Percentiles rank a stretch among this genome's conserved stretches.
phyloP scores from a whole-genome alignment of 2,113 vertebrate species.

The Conger conger region DNA sequence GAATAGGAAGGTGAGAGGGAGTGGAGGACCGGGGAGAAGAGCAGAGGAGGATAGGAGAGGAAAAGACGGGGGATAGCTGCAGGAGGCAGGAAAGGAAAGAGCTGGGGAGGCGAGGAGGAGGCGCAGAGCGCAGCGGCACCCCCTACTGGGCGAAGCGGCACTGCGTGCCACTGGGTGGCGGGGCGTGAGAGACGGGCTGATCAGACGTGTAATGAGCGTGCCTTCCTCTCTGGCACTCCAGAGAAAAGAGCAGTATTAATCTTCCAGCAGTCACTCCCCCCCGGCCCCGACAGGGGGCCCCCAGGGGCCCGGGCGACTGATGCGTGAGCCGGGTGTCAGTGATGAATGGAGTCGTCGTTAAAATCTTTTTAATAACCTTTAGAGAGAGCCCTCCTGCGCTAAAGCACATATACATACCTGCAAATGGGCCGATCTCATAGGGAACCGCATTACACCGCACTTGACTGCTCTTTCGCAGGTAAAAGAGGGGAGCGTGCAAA shows the following conservation, averaged over 20 bases:
- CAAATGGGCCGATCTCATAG: conserved; percentile 31
- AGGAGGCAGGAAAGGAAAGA: not conserved
- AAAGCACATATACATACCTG: conserved; percentile 43
- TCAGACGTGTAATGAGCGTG: conserved; percentile 38
- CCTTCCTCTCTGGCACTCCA: conserved; percentile 27
- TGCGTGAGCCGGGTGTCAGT: conserved; percentile 40
- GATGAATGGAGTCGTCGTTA: conserved; percentile 47
- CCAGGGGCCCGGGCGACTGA: conserved; percentile 45
- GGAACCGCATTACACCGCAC: conserved; percentile 5
- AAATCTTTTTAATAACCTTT: conserved; percentile 50
- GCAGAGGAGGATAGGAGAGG: not conserved
- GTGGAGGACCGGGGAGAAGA: not conserved
- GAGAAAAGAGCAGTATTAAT: conserved; percentile 42
- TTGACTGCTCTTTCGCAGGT: conserved; percentile 38
- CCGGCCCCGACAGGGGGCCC: conserved; percentile 36
- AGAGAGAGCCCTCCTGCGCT: conserved; percentile 24
- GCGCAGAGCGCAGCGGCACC: not conserved
- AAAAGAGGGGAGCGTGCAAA: not conserved
- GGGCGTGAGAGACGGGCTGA: conserved; percentile 28
- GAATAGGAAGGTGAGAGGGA: not conserved
- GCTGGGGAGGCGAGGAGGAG: not conserved
- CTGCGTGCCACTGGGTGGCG: conserved; percentile 18
- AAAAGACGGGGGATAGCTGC: not conserved
- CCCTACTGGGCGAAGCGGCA: not conserved
- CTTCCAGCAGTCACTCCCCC: conserved; percentile 39